Evolutionary conservation across 2,113 vertebrate species (phyloP).

Genomic region (Corythaixoides concolor): DNA sequence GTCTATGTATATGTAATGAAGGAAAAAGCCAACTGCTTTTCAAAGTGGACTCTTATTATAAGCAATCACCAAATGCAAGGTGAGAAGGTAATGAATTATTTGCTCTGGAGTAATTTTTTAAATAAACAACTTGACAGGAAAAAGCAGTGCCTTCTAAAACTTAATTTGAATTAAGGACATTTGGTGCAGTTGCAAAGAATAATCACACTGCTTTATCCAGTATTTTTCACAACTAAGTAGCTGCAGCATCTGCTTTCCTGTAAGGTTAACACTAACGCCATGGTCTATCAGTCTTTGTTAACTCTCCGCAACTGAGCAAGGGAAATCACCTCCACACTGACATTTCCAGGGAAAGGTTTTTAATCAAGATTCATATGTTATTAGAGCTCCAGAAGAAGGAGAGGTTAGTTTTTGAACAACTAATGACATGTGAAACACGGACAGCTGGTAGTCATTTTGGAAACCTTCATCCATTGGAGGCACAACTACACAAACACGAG

Average conservation of each 20-base stretch:
- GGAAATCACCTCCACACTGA: not conserved
- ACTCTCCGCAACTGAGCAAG: not conserved
- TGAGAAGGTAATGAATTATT: conserved; percentile 61
- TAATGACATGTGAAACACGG: not conserved
- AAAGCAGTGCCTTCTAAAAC: conserved; percentile 9
- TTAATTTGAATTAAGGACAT: conserved; percentile 47
- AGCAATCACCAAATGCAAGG: conserved; percentile 34
- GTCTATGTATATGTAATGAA: conserved; percentile 68
- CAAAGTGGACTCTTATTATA: conserved; percentile 38
- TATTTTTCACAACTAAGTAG: not conserved
- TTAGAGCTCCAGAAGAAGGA: not conserved
- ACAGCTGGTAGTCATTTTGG: not conserved
- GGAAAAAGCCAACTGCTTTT: conserved; percentile 51
- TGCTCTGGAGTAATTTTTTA: conserved; percentile 14
- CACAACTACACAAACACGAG: not conserved
- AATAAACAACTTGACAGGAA: conserved; percentile 45
- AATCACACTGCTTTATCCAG: not conserved
- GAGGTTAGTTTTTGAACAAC: not conserved
- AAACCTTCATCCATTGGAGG: not conserved
- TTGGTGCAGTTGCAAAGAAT: conserved; percentile 20
- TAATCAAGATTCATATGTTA: not conserved
- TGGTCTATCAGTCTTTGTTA: not conserved
- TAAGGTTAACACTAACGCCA: not conserved
- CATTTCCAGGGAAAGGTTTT: not conserved
- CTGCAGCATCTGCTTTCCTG: not conserved